phyloP scores from a whole-genome alignment of 2,113 vertebrate genomes.

The Pyxicephalus adspersus region DNA sequence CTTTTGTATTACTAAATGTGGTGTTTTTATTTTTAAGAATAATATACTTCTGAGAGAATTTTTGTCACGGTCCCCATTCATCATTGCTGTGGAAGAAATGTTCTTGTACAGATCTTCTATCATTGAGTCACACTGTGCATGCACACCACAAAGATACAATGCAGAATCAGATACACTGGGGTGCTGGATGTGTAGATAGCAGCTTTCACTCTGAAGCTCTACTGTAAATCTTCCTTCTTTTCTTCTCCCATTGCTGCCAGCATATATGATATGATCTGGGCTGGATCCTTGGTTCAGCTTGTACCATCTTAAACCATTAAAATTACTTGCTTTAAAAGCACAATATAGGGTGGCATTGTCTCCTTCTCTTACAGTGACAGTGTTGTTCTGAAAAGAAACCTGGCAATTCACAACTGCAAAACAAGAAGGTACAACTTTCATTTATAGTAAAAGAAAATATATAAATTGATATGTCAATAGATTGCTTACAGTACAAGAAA shows the following conservation, averaged over 20 bases:
- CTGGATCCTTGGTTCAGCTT: neutral
- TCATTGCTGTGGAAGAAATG: no score
- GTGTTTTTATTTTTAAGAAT: no score
- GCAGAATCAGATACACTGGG: conserved; percentile 7
- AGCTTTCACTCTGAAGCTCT: neutral
- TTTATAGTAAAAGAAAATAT: neutral
- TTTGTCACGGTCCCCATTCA: no score
- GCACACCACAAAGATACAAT: conserved; percentile 20
- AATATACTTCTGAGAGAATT: no score
- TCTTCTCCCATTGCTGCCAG: neutral
- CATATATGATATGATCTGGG: neutral
- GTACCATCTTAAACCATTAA: conserved; percentile 17
- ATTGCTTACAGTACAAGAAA: no score
- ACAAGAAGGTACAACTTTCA: neutral
- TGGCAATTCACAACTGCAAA: conserved; percentile 3
- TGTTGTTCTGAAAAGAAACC: neutral
- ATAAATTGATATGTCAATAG: neutral
- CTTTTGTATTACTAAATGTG: no score
- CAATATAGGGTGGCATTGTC: neutral
- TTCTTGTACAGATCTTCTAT: no score
- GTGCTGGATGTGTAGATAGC: neutral
- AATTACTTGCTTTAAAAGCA: neutral
- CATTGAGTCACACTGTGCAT: neutral
- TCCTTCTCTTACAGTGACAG: neutral
- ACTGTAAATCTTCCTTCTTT: neutral